Conservation (phyloP, 2,797 vertebrate species). For the Petrocephalus schoutedeni region DNA sequence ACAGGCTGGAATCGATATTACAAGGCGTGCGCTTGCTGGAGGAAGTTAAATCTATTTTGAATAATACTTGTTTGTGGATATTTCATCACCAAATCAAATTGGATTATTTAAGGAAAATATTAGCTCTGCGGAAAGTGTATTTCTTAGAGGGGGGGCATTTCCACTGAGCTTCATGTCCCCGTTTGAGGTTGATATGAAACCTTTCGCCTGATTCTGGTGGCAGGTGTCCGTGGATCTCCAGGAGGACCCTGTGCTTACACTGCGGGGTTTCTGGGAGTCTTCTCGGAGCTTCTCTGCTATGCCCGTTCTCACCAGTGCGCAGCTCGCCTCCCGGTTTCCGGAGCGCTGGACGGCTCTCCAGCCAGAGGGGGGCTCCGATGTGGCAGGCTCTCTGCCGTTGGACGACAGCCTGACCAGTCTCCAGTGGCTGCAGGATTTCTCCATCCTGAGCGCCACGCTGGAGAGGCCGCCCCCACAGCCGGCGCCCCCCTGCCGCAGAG, state of each 20-base stretch:
- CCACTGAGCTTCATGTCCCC: neutral
- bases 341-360: constrained; percentile 25
- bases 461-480: constrained; percentile 25
- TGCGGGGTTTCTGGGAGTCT: neutral
- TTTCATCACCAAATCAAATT: neutral
- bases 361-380: constrained; percentile 22
- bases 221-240: neutral
- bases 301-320: constrained; percentile 35
- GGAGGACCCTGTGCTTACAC: neutral
- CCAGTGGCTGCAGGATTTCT: constrained; percentile 54
- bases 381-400: constrained; percentile 4
- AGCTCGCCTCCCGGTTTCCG: constrained; percentile 25
- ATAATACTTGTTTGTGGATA: neutral
- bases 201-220: neutral
- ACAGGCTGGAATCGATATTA: neutral
- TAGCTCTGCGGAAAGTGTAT: neutral
- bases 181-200: neutral
- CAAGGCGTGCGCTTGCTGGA: neutral
- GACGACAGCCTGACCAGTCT: constrained; percentile 54
- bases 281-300: constrained; percentile 24
- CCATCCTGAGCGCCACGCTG: constrained; percentile 41
- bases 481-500: neutral
- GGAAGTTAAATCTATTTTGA: neutral
- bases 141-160: neutral
- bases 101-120: neutral